Evolutionary conservation across 2,797 vertebrate genomes (phyloP).

Genomic region (Cirrhinus molitorella): DNA sequence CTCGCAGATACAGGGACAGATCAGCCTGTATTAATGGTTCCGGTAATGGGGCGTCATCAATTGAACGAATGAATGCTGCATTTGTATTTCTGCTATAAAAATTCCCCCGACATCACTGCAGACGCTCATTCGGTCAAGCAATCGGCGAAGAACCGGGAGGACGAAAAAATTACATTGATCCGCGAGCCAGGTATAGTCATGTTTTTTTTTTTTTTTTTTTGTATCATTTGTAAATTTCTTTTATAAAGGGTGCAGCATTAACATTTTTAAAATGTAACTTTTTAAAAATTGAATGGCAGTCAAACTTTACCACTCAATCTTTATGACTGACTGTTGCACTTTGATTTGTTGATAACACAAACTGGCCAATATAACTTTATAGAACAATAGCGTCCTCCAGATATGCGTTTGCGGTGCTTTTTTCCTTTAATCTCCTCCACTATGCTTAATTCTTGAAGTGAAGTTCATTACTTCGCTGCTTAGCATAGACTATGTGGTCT

Average conservation of each 20-base stretch:
- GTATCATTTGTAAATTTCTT: neutral
- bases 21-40: neutral
- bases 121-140: neutral
- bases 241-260: neutral
- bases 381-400: too few species aligned
- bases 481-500: too few species aligned
- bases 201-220: neutral
- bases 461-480: too few species aligned
- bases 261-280: too few species aligned
- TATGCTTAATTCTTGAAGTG: too few species aligned
- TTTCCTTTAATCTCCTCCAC: too few species aligned
- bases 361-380: too few species aligned
- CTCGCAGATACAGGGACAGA: neutral
- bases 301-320: neutral
- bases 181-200: neutral
- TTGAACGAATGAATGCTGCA: neutral
- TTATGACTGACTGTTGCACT: too few species aligned
- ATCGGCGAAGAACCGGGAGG: neutral
- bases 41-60: neutral
- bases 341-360: neutral
- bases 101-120: neutral
- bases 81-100: neutral
- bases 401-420: too few species aligned
- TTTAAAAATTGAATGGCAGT: neutral
- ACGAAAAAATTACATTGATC: neutral